A percentile compares a stretch with the other conserved stretches of the same genome.
phyloP scores from a whole-genome alignment of 2,888 invertebrate genomes.

The Lithodes maja region DNA sequence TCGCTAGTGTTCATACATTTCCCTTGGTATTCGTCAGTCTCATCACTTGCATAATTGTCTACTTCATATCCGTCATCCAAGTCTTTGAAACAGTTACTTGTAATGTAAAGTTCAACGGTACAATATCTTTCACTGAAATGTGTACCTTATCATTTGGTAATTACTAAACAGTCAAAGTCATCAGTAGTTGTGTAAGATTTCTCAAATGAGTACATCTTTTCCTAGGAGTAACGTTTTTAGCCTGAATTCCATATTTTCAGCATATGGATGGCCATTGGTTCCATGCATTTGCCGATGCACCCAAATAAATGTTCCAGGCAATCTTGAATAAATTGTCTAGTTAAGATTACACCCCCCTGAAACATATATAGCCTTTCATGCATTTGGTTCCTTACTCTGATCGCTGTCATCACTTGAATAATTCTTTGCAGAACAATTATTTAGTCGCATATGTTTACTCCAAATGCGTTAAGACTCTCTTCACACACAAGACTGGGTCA shows the following conservation, averaged over 20 bases:
- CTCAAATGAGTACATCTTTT: conserved; percentile 1
- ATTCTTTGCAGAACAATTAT: conserved; percentile 17
- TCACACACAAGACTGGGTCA: background rate
- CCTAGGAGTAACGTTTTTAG: conserved; percentile 4
- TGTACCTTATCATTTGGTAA: background rate
- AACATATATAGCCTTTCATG: conserved; percentile 1
- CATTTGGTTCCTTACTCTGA: background rate
- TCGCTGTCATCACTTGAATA: background rate
- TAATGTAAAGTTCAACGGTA: background rate
- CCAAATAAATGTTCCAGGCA: conserved; percentile 23
- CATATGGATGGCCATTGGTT: conserved; percentile 1
- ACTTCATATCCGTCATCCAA: background rate
- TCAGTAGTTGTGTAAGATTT: background rate
- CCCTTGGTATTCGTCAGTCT: background rate
- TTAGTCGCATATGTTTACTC: background rate
- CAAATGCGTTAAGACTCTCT: background rate
- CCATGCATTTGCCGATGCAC: background rate
- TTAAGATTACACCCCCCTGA: background rate
- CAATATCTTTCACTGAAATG: background rate
- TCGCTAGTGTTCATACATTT: background rate
- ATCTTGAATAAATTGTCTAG: conserved; percentile 12
- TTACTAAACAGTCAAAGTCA: background rate
- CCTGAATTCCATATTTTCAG: conserved; percentile 11
- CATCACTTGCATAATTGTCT: background rate
- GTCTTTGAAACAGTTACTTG: background rate